Evolutionary conservation across 1,140 invertebrate genomes (phyloP).

Genomic region (Drosophila ambigua): DNA sequence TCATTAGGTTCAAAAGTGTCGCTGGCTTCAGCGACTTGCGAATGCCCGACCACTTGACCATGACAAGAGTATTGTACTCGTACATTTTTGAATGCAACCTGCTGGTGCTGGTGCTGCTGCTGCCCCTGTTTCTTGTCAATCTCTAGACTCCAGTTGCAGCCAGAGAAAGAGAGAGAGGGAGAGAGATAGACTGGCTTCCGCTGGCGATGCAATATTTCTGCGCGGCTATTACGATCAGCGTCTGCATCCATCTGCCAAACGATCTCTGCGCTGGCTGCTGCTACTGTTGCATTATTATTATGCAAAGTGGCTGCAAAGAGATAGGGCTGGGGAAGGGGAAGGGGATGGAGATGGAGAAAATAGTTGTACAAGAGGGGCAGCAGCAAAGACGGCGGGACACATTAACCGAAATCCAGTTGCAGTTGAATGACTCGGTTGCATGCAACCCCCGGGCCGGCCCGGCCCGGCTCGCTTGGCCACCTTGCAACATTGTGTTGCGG

Average conservation of each 20-base stretch:
- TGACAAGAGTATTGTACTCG: constrained; percentile 48
- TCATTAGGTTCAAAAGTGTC: constrained; percentile 19
- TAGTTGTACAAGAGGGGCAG: too few species aligned
- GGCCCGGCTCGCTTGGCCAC: constrained; percentile 33
- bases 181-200: constrained; percentile 14
- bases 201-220: constrained; percentile 48
- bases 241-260: constrained; percentile 43
- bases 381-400: constrained; percentile 45
- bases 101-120: neutral
- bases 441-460: constrained; percentile 38
- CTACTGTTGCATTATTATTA: constrained; percentile 65
- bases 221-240: constrained; percentile 49
- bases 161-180: too few species aligned
- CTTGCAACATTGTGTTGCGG: constrained; percentile 44
- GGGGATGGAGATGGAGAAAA: constrained; percentile 9
- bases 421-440: constrained; percentile 72
- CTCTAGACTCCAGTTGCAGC: neutral
- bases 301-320: constrained; percentile 63
- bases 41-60: constrained; percentile 57
- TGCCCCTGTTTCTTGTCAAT: neutral
- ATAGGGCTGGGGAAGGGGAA: constrained; percentile 9
- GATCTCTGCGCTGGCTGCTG: constrained; percentile 35
- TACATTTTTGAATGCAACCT: constrained; percentile 26
- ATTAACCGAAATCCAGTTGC: constrained; percentile 77
- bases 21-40: constrained; percentile 36